Percentiles rank a stretch among this genome's conserved stretches.
These are phyloP conservation scores for Hystrix cristata DNA, from an alignment of 2,113 vertebrate species.

Conservation along the genomic window DNA sequence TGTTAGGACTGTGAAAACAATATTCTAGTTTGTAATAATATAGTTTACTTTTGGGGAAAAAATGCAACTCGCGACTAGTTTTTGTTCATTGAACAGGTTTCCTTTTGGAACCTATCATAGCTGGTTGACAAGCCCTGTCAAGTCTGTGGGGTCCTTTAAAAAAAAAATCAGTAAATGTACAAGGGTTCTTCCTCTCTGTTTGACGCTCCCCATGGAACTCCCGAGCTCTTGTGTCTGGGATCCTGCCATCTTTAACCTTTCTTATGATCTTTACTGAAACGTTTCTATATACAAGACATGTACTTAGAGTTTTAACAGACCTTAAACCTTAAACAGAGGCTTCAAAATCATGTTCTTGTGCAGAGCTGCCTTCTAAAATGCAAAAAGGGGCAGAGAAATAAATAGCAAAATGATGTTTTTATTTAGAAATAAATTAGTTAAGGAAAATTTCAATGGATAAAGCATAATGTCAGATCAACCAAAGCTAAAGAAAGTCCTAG, in stretches of 20 bases:
- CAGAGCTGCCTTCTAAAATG: not conserved
- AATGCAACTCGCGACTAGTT: not conserved
- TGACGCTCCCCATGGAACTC: not conserved
- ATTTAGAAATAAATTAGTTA: not conserved
- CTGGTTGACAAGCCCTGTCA: not conserved
- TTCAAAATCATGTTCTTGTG: not conserved
- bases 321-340: not conserved
- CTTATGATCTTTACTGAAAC: not conserved
- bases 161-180: not conserved
- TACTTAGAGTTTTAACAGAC: not conserved
- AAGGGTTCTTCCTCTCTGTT: not conserved
- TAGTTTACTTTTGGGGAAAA: not conserved
- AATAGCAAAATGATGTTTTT: not conserved
- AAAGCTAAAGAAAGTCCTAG: not conserved
- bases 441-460: not conserved
- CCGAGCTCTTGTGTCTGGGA: not conserved
- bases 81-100: not conserved
- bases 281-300: not conserved
- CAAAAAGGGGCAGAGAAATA: not conserved
- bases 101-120: not conserved
- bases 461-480: not conserved
- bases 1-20: not conserved
- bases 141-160: not conserved
- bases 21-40: not conserved
- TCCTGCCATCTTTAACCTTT: not conserved